These are phyloP conservation scores for Stramonita haemastoma DNA, from an alignment of 2,888 invertebrate genomes.

Conservation along the genomic window DNA sequence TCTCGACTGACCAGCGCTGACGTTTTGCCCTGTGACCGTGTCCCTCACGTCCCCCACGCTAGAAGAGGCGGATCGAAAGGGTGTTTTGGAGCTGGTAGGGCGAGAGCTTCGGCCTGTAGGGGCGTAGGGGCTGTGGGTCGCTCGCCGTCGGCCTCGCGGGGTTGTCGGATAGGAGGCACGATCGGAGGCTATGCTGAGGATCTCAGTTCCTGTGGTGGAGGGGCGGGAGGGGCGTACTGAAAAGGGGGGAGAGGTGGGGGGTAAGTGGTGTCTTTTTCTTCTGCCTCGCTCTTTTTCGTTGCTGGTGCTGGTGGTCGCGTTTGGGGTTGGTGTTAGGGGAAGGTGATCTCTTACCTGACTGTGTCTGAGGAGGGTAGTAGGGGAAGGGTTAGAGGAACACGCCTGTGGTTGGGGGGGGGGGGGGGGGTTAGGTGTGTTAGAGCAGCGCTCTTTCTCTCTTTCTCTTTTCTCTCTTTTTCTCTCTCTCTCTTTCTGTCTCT, in stretches of 20 bases:
- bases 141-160: conserved; percentile 8
- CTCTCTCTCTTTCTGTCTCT: background rate
- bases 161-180: background rate
- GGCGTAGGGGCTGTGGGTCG: background rate
- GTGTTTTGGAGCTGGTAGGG: background rate
- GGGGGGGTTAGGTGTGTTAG: no score
- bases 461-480: background rate
- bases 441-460: background rate
- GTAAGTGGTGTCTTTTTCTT: background rate
- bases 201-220: background rate
- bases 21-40: background rate
- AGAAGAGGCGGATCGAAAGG: background rate
- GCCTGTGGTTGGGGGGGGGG: no score
- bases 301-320: background rate
- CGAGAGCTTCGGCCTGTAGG: background rate
- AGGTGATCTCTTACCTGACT: background rate
- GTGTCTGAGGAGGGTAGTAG: background rate
- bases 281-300: background rate
- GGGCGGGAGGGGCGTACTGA: background rate
- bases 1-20: background rate
- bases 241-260: background rate
- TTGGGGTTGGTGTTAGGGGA: background rate
- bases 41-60: background rate
- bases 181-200: conserved; percentile 8
- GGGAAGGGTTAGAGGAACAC: no score